Evolutionary conservation across 1,140 invertebrate species (phyloP), one percentile per base, ranked within the genome.

Genomic region (Campoletis sonorensis): DNA sequence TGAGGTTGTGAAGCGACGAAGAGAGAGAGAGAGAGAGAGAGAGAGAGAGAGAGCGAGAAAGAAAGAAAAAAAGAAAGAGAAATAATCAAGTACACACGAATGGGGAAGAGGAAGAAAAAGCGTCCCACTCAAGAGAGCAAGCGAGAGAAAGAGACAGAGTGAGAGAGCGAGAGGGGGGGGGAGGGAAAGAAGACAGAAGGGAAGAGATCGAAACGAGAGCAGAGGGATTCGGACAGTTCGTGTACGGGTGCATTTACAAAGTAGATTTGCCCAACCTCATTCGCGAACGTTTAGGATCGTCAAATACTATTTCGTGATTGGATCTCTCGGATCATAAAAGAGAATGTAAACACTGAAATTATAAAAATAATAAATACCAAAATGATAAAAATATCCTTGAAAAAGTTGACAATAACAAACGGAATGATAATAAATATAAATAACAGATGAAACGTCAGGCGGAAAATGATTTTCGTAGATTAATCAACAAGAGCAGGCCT

Each of bases 171-270:
- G 15, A 26, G 33, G n/a, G 26, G 26, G 18, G 51, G 18, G 18
- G 58, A 33, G 72, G 11, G 61, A 76, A 27, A 58, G 21, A 71
- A 23, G n/a, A 70, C 4, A 30, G 37, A 18, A 18, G 49, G 15
- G 23, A 51, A 30, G 26, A 49, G 15, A 49, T 51, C 5, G 33
- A 51, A 70, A 33, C 23, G 81, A 33, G 54, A 49, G 76, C 67
- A 49, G 30, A 30, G 45, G 45, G 37, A 45, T 40, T 73, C n/a
- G 54, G 33, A 64, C 68, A 82, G 64, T 68, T 40, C 30, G 77
- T 72, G 45, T 68, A 78, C 49, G n/a, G 37, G 73, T 45, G 40
- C 40, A 45, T 45, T 45, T 23, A 58, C 54, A 58, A 58, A 58
- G 54, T 58, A 58, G 54, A 18, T 58, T 58, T n/a, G 54, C 18